Percentiles rank a stretch among this genome's conserved stretches.
Evolutionary conservation across 2,113 vertebrate genomes (phyloP).

Genomic region (Hemiscyllium ocellatum): DNA sequence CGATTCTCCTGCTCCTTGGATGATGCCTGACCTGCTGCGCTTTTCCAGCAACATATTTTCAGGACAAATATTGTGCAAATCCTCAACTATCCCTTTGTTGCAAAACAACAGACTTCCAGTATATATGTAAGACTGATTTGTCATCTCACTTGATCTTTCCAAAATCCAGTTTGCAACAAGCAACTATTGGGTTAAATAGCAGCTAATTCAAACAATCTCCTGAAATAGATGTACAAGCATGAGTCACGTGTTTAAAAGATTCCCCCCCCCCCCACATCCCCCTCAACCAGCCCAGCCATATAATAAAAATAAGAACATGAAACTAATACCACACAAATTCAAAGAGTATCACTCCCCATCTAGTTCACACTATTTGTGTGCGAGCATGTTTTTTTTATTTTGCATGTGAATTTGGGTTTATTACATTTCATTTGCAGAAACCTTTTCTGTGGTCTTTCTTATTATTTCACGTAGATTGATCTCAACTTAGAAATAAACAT

Average conservation of each 20-base stretch:
- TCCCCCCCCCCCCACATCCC: background rate
- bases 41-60: too few relatives aligned
- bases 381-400: background rate
- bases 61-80: background rate
- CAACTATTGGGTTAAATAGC: background rate
- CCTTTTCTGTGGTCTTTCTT: background rate
- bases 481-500: background rate
- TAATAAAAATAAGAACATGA: background rate
- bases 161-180: background rate
- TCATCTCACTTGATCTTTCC: background rate
- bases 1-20: too few relatives aligned
- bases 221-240: background rate
- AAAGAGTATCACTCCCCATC: background rate
- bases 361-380: background rate
- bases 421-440: background rate
- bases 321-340: background rate
- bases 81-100: background rate
- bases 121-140: background rate
- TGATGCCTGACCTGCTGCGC: too few relatives aligned
- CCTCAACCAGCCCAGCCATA: too few relatives aligned
- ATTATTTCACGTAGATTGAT: background rate
- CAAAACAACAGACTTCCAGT: background rate
- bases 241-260: background rate
- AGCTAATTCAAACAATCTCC: background rate
- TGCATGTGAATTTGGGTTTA: background rate